These are phyloP conservation scores for Arenaria interpres DNA, from an alignment of 2,113 vertebrate genomes.

Conservation along the genomic window DNA sequence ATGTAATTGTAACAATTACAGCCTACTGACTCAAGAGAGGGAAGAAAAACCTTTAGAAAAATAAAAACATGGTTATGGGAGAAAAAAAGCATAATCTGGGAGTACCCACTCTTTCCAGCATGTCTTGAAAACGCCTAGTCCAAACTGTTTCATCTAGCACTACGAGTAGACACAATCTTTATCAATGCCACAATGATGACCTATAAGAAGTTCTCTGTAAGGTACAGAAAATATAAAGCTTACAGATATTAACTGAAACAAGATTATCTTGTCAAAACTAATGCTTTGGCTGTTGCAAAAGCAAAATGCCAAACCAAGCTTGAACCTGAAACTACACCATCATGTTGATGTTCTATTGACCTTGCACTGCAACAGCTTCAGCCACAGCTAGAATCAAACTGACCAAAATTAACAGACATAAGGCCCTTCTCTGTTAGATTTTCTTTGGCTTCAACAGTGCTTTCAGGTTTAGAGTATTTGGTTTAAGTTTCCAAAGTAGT, in stretches of 20 bases:
- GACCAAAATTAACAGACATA: not conserved
- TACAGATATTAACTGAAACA: not conserved
- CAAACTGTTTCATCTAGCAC: not conserved
- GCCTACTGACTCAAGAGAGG: not conserved
- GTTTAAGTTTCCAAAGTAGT: not conserved
- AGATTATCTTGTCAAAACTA: not conserved
- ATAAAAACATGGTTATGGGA: not conserved
- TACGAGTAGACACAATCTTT: not conserved
- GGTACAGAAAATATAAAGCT: not conserved
- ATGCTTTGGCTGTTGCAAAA: not conserved
- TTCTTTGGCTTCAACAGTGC: not conserved
- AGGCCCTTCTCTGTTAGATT: not conserved
- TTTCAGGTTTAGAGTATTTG: not conserved
- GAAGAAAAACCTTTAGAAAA: not conserved
- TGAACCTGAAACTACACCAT: not conserved
- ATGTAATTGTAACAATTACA: not conserved
- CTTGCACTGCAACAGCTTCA: not conserved
- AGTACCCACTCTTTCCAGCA: not conserved
- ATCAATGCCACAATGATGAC: not conserved
- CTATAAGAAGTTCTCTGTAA: not conserved
- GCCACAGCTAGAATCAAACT: not conserved
- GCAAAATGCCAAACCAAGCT: not conserved
- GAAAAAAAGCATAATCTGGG: not conserved
- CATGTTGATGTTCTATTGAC: not conserved
- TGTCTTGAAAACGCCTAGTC: not conserved